Conservation (phyloP, 2,888 invertebrate species). For the Parnassius apollo region DNA sequence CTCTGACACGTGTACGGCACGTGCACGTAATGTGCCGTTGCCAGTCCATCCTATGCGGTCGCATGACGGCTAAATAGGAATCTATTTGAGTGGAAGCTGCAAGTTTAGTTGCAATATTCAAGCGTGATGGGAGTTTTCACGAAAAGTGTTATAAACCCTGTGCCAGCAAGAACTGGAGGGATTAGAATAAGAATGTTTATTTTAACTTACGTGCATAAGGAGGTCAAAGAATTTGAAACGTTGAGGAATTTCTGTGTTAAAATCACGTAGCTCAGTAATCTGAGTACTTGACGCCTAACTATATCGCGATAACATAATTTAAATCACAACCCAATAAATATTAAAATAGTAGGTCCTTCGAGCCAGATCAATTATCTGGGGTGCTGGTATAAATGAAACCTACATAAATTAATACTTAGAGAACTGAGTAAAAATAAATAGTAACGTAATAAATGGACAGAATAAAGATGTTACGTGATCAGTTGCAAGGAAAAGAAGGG, state of each 20-base stretch:
- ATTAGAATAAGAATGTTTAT: neutral
- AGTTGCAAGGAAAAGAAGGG: too few species aligned
- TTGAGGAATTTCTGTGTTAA: too few species aligned
- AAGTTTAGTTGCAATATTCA: constrained; percentile 39
- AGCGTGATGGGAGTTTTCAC: constrained; percentile 16
- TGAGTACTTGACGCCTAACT: too few species aligned
- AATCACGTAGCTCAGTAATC: too few species aligned
- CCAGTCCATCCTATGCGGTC: constrained; percentile 44
- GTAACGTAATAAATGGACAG: too few species aligned
- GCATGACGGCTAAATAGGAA: constrained; percentile 49
- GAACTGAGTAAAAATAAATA: too few species aligned
- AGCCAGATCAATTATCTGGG: neutral
- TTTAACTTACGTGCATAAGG: neutral
- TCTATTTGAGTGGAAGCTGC: constrained; percentile 53
- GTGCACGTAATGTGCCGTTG: constrained; percentile 44
- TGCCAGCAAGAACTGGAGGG: neutral
- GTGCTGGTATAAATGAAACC: neutral
- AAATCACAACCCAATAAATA: too few species aligned
- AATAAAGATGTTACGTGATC: too few species aligned
- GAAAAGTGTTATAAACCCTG: constrained; percentile 1
- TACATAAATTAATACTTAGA: neutral
- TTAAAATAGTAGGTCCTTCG: too few species aligned
- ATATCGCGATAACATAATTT: too few species aligned
- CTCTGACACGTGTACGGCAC: constrained; percentile 49
- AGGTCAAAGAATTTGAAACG: too few species aligned